Base-by-base conservation (phyloP, 2,888 invertebrate species). In the Beris chalybata region DNA sequence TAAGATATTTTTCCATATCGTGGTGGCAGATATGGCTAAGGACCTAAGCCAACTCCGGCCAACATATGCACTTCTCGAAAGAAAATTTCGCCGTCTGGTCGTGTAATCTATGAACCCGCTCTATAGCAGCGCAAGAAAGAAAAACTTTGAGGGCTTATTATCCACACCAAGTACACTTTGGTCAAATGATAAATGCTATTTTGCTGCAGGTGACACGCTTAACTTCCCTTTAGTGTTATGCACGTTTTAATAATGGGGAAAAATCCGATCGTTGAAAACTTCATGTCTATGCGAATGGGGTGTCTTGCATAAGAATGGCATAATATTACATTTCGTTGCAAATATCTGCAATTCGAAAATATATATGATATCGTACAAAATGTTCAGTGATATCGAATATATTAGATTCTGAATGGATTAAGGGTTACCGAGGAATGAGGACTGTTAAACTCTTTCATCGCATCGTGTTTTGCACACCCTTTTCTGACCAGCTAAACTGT, bases 161-260 rank as follows among this genome's bases (percentile, higher is more conserved):
- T 48, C 48, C 48, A 15, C 48, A 48, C 13, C 15, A 22, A 48
- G 22, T 5, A 22, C 48, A 15, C 22, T 48, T 48, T 22, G 13
- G 22, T 22, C 13, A 48, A 12, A 48, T 48, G 48, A 48, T 48
- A 48, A 48, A 48, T 48, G 38, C 38, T 38, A 4, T 48, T 48
- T 48, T 22, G 48, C 48, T 48, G 48, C 48, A 15, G 48, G 48
- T 48, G 48, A 48, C 48, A 48, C 13, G 48, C 22, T 48, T 48
- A 48, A 48, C 6, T 48, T 48, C 15, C 13, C 5, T 22, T 15
- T 22, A 15, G 48, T 13, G 48, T 15, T 48, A 48, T 48, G 48
- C 12, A 11, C 13, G 22, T 22, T 48, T 48, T 48, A 13, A 48
- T 15, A 48, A 48, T 13, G 38, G 38, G 22, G 7, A 38, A 9